phyloP scores from a whole-genome alignment of 2,888 invertebrate species.

The Leuctra nigra region DNA sequence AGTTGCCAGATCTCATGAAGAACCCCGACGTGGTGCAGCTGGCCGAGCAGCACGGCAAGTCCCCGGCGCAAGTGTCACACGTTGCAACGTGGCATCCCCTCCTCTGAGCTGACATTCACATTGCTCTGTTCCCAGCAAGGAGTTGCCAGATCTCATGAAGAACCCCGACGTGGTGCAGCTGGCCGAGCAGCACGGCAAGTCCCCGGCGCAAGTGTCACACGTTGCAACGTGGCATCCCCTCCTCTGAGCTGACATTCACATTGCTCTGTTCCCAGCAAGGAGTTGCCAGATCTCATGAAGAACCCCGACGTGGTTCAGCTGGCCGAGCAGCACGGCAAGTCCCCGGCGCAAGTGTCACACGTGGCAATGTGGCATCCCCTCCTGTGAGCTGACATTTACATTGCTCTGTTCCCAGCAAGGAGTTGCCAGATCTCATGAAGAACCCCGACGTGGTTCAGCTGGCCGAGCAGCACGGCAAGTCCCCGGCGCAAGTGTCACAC shows the following conservation, averaged over 20 bases:
- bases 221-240: conserved; percentile 65
- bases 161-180: conserved; percentile 52
- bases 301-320: conserved; percentile 52
- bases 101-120: too few relatives aligned
- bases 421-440: conserved; percentile 54
- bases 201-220: conserved; percentile 70
- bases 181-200: conserved; percentile 49
- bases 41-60: conserved; percentile 49
- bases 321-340: conserved; percentile 49
- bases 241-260: too few relatives aligned
- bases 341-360: conserved; percentile 70
- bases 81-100: conserved; percentile 65
- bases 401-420: too few relatives aligned
- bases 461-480: conserved; percentile 49
- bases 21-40: conserved; percentile 52
- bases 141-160: conserved; percentile 54
- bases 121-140: too few relatives aligned
- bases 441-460: conserved; percentile 52
- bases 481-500: conserved; percentile 70
- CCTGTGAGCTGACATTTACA: too few relatives aligned
- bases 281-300: conserved; percentile 54
- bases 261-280: too few relatives aligned
- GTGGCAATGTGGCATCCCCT: conserved; percentile 65
- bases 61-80: conserved; percentile 70
- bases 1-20: conserved; percentile 54